Conservation (phyloP, 2,113 vertebrate species). For the Pangasianodon hypophthalmus region DNA sequence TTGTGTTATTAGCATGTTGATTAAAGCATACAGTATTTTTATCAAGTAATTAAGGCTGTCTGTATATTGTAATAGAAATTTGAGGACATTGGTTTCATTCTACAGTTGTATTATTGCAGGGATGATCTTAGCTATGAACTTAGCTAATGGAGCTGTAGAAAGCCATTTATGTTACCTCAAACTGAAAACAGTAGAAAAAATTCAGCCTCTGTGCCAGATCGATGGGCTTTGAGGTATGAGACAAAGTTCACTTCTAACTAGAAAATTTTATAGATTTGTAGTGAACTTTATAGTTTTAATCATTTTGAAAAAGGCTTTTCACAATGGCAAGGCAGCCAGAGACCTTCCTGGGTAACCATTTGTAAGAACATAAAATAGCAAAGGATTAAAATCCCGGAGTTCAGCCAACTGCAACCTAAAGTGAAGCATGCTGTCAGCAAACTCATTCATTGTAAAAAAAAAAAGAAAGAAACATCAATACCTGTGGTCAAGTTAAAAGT, state of each 20-base stretch:
- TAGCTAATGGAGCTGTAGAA: not conserved
- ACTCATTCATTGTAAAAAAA: not conserved
- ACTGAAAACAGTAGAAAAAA: slow-evolving; percentile 2
- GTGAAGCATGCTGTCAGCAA: not conserved
- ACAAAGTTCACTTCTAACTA: slow-evolving; percentile 26
- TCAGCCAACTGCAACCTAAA: not conserved
- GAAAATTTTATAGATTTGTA: slow-evolving; percentile 16
- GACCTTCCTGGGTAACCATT: not conserved
- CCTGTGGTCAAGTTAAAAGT: not conserved
- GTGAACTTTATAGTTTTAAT: slow-evolving; percentile 31
- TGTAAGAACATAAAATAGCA: not conserved
- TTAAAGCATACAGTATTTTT: slow-evolving; percentile 72
- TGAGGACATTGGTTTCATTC: slow-evolving; percentile 56
- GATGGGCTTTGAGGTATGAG: not conserved
- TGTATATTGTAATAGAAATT: slow-evolving; percentile 67
- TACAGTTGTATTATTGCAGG: slow-evolving; percentile 59
- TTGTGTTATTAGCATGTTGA: slow-evolving; percentile 77
- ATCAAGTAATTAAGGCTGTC: slow-evolving; percentile 71
- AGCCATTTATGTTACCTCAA: not conserved
- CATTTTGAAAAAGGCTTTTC: not conserved
- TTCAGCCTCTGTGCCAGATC: slow-evolving; percentile 4
- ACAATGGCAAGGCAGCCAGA: not conserved
- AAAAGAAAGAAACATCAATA: not conserved
- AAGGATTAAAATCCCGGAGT: slow-evolving; percentile 11
- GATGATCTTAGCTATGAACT: slow-evolving; percentile 9